Conservation (phyloP, 1,140 invertebrate genomes). For the Monomorium pharaonis region DNA sequence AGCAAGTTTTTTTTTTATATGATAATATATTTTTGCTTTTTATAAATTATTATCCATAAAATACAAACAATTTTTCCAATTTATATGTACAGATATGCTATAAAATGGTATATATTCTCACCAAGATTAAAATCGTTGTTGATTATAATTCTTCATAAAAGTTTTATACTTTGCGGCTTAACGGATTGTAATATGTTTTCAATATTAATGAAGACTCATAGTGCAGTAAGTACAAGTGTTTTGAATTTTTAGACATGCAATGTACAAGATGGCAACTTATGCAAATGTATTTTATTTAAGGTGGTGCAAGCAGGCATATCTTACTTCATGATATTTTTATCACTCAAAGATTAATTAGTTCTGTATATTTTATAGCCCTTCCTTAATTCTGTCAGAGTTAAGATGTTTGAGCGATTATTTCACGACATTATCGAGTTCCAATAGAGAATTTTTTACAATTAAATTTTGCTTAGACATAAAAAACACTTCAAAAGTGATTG, state of each 20-base stretch:
- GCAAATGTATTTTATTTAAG: neutral
- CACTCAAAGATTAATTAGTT: neutral
- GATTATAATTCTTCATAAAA: constrained; percentile 1
- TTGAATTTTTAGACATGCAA: neutral
- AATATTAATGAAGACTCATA: neutral
- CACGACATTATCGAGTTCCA: too few relatives aligned
- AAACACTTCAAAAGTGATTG: neutral
- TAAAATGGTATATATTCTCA: constrained; percentile 4
- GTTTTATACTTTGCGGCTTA: neutral
- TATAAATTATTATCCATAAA: neutral
- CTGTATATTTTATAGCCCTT: neutral
- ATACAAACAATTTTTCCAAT: neutral
- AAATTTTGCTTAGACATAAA: neutral
- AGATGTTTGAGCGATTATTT: neutral
- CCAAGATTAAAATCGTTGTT: neutral
- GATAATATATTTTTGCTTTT: too few relatives aligned
- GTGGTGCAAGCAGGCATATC: neutral
- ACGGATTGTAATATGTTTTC: neutral
- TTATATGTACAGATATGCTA: constrained; percentile 1
- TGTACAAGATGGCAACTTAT: neutral
- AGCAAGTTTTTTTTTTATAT: too few relatives aligned
- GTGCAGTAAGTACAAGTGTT: neutral
- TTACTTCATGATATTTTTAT: constrained; percentile 26
- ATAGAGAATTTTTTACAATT: neutral
- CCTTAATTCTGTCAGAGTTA: neutral